A percentile compares a stretch with the other conserved stretches of the same genome.
phyloP scores from a whole-genome alignment of 2,797 vertebrate species.

The Sebastes vulpes region DNA sequence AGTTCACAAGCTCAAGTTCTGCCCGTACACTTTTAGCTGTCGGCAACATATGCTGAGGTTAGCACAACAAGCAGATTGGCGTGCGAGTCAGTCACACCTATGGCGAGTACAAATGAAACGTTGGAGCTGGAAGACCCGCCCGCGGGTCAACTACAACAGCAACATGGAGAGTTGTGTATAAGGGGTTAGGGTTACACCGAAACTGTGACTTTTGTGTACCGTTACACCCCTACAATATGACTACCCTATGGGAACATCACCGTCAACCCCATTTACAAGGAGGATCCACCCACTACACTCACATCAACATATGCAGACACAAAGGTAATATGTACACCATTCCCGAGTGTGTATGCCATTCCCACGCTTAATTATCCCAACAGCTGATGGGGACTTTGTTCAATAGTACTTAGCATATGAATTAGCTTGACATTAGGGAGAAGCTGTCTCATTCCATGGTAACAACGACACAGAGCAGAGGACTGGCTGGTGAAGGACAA shows the following conservation, averaged over 20 bases:
- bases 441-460: not conserved
- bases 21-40: not conserved
- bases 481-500: slow-evolving; percentile 30
- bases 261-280: not conserved
- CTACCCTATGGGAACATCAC: not conserved
- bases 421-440: not conserved
- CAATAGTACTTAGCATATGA: not conserved
- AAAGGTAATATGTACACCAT: not conserved
- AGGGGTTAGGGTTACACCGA: not conserved
- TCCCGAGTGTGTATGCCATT: not conserved
- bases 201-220: not conserved
- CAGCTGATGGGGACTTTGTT: slow-evolving; percentile 15
- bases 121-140: not conserved
- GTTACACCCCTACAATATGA: not conserved
- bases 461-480: not conserved
- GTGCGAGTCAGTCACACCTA: not conserved
- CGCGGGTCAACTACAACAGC: too few relatives aligned
- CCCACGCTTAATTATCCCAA: slow-evolving; percentile 19
- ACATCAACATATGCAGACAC: not conserved
- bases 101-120: not conserved
- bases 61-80: not conserved
- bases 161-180: not conserved
- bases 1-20: too few relatives aligned
- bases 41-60: not conserved
- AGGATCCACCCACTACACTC: not conserved